Percentiles rank a stretch among this genome's conserved stretches.
These are phyloP conservation scores for Lasioglossum albipes DNA, from an alignment of 1,140 invertebrate species.

Conservation along the genomic window DNA sequence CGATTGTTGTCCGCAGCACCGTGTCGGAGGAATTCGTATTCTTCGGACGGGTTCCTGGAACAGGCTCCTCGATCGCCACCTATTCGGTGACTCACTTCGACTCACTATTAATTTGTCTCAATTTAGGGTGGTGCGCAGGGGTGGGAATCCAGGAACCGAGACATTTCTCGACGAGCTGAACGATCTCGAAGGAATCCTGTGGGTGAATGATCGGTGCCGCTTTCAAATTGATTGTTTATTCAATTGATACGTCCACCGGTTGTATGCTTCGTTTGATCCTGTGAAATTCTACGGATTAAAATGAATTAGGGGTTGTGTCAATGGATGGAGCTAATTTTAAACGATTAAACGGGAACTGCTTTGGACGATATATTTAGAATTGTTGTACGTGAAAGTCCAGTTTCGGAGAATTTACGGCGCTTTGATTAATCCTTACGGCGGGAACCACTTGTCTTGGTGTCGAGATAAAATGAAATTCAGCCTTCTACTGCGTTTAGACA, in stretches of 20 bases:
- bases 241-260: too few species aligned
- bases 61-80: slow-evolving; percentile 1
- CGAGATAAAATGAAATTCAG: too few species aligned
- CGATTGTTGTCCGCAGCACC: background rate
- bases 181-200: background rate
- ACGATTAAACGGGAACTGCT: background rate
- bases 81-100: background rate
- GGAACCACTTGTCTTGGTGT: background rate
- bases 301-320: background rate
- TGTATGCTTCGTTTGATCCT: too few species aligned
- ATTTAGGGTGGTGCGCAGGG: background rate
- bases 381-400: background rate
- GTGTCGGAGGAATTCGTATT: slow-evolving; percentile 32
- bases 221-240: too few species aligned
- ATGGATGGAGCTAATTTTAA: background rate
- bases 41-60: slow-evolving; percentile 28
- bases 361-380: background rate
- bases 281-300: too few species aligned
- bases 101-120: slow-evolving; percentile 12
- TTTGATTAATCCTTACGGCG: background rate
- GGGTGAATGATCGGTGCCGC: background rate
- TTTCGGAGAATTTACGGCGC: background rate
- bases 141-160: background rate
- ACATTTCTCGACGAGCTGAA: background rate
- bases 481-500: too few species aligned